Conservation (phyloP, 2,888 invertebrate genomes). For the Rotaria socialis region DNA sequence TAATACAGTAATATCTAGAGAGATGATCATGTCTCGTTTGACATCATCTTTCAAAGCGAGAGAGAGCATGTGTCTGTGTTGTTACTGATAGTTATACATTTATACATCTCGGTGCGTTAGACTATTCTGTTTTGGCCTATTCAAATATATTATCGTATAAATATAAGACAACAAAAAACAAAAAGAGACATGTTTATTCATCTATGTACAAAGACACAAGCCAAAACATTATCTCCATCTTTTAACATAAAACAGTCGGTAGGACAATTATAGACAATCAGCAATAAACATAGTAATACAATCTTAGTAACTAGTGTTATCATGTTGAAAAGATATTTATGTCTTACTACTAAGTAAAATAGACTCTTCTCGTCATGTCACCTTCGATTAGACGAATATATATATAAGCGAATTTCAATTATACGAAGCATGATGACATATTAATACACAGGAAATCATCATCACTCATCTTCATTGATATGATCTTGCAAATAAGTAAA, state of each 20-base stretch:
- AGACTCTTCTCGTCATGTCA: neutral
- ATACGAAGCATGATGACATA: too few species aligned
- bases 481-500: neutral
- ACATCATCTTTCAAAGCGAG: neutral
- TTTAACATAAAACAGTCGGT: neutral
- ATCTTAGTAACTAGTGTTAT: neutral
- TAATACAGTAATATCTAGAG: neutral
- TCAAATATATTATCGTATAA: neutral
- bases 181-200: neutral
- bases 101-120: neutral
- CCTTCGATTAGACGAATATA: neutral
- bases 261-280: neutral
- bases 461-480: neutral
- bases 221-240: neutral
- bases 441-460: neutral
- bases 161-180: neutral
- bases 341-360: neutral
- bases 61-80: neutral
- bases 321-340: neutral
- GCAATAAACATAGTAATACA: neutral
- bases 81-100: neutral
- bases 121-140: neutral
- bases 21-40: neutral
- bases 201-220: neutral
- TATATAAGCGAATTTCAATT: too few species aligned